Base-by-base conservation (phyloP, 2,113 vertebrate species). In the Rhynchomys soricoides region DNA sequence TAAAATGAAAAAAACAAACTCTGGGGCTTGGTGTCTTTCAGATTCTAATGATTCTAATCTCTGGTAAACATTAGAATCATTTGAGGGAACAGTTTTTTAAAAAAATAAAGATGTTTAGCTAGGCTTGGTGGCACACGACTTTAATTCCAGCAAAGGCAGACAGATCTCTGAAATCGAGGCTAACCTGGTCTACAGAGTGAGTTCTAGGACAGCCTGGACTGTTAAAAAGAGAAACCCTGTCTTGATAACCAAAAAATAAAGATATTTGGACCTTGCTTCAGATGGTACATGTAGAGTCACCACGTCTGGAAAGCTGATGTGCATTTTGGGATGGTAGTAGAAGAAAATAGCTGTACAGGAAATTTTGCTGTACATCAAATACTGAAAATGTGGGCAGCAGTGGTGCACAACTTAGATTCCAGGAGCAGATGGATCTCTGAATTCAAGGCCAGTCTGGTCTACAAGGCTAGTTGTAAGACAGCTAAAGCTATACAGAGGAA, bases 41-140 rank as follows among this genome's bases (percentile, higher is more conserved):
- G 68, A n/a, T 37, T 70, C n/a, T n/a, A n/a, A n/a, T n/a, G n/a
- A n/a, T 97, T 34, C 37, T 90, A 78, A 92, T 24, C 45, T 95
- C 45, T 73, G 40, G 37, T 78, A 15, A 24, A 79, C 1, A 59
- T 83, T 62, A 95, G 74, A 96, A 75, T 90, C 34, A 91, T 43
- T 21, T 52, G 17, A 48, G 16, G 31, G 4, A 83, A 71, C 62
- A 64, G 70, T 71, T 71, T 71, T n/a, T n/a, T n/a, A n/a, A n/a
- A 71, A 71, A 71, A 71, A n/a, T n/a, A 71, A 71, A 71, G 34
- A n/a, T 71, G 70, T 19, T n/a, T 37, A 71, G 70, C 66, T 37
- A 37, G 66, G 31, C 34, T 2, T 70, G 31, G 66, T 70, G 4
- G 34, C 34, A 37, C 31, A 70, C 15, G 2, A 34, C 66, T 70